Base-by-base conservation (phyloP, 2,113 vertebrate species). In the Taxidea taxus region DNA sequence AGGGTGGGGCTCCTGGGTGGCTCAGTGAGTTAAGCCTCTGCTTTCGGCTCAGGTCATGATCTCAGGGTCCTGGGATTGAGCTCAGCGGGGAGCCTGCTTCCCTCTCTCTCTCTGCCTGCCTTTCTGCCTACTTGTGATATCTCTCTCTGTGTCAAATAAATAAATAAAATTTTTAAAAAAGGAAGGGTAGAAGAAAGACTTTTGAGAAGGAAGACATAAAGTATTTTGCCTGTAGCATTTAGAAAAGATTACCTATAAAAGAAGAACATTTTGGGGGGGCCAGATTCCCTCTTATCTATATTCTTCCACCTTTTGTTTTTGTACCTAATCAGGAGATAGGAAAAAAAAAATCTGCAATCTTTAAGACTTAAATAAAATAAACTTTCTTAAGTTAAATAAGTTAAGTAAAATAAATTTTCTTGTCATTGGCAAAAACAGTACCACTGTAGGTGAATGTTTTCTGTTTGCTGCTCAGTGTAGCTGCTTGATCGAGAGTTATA, bases 331-430 rank as follows among this genome's bases (percentile, higher is more conserved):
- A 37, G 31, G 31, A 82, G 21, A 29, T 89, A 68, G 39, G 23
- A 42, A 54, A 68, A 58, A 58, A 23, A 86, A 77, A 82, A 87
- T 90, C 15, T 87, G 5, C 18, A 8, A 0, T 82, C 25, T 89
- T 89, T 87, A 92, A 96, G 91, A 86, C 54, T 97, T 44, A 44
- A n/a, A n/a, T n/a, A n/a, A 93, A 85, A 51, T 72, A 66, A 98
- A 62, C 93, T 88, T 84, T 60, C 5, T 14, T 51, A n/a, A n/a
- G n/a, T n/a, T n/a, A n/a, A n/a, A n/a, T n/a, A n/a, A n/a, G n/a
- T n/a, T n/a, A n/a, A n/a, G n/a, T n/a, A n/a, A 93, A 85, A 51
- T 72, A 66, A 98, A 62, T 91, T 88, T 84, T 60, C 5, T 14
- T 51, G 92, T 6, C 39, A 12, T 62, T 92, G n/a, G 39, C 3